phyloP scores from a whole-genome alignment of 1,140 invertebrate species.

The Carcinoscorpius rotundicauda region DNA sequence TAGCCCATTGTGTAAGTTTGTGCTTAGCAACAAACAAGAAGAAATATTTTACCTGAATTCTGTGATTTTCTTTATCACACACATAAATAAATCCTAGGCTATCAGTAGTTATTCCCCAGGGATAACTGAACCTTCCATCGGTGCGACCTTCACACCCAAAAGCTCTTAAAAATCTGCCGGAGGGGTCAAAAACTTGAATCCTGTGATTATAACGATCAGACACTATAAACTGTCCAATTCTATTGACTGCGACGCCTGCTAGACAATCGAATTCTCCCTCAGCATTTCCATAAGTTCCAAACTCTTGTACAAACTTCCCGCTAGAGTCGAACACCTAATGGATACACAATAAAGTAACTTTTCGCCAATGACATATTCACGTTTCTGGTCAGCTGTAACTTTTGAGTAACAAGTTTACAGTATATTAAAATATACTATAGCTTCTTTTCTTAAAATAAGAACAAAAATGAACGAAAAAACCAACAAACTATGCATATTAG shows the following conservation, averaged over 20 bases:
- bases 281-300: constrained; percentile 83
- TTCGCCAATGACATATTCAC: too few relatives aligned
- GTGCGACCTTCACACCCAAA: constrained; percentile 85
- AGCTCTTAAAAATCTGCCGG: constrained; percentile 72
- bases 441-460: too few relatives aligned
- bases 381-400: too few relatives aligned
- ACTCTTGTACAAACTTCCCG: constrained; percentile 82
- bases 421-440: too few relatives aligned
- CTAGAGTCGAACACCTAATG: constrained; percentile 64
- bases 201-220: constrained; percentile 91
- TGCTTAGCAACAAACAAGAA: too few relatives aligned
- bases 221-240: constrained; percentile 92
- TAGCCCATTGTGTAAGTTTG: too few relatives aligned
- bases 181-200: constrained; percentile 88
- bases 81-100: constrained; percentile 97
- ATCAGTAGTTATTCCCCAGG: constrained; percentile 96
- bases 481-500: too few relatives aligned
- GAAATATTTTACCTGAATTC: constrained; percentile 41
- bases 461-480: too few relatives aligned
- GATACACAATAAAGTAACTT: too few relatives aligned
- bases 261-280: constrained; percentile 95
- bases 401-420: too few relatives aligned
- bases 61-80: constrained; percentile 97
- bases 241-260: constrained; percentile 87
- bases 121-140: constrained; percentile 79